Percentiles rank a stretch among this genome's conserved stretches.
phyloP scores from a whole-genome alignment of 2,888 invertebrate genomes.

The Lochmaea crataegi region DNA sequence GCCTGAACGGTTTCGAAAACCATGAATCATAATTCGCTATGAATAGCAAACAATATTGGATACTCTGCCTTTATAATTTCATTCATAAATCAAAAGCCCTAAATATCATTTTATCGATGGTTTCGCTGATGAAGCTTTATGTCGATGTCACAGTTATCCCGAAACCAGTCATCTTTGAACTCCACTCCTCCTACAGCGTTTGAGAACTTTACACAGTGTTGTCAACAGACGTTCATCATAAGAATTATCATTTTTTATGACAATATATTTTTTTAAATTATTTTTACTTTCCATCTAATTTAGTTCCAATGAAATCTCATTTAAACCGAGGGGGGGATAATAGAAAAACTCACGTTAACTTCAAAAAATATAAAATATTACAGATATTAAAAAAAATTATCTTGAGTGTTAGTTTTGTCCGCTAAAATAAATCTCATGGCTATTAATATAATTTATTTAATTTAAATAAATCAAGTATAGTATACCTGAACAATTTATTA shows the following conservation, averaged over 20 bases:
- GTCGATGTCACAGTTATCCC: slow-evolving; percentile 26
- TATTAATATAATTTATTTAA: too few species aligned
- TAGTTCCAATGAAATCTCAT: too few species aligned
- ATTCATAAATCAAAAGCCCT: slow-evolving; percentile 38
- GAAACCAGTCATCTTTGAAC: slow-evolving; percentile 30
- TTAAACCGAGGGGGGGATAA: too few species aligned
- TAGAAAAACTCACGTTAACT: too few species aligned
- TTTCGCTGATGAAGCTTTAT: slow-evolving; percentile 29
- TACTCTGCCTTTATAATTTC: slow-evolving; percentile 29
- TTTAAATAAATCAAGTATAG: too few species aligned
- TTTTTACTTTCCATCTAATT: not conserved
- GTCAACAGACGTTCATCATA: not conserved
- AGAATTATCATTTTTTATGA: not conserved
- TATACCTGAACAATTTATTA: too few species aligned
- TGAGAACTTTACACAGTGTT: slow-evolving; percentile 28
- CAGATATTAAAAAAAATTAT: too few species aligned
- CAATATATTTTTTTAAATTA: not conserved
- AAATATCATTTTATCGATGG: slow-evolving; percentile 33
- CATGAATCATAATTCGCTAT: slow-evolving; percentile 37
- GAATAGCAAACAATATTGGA: slow-evolving; percentile 37
- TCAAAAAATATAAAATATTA: too few species aligned
- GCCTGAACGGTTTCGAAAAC: slow-evolving; percentile 6
- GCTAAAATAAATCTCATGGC: too few species aligned
- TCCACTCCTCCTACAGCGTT: slow-evolving; percentile 11
- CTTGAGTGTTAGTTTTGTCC: too few species aligned